phyloP scores from a whole-genome alignment of 92 coral and sea anemone genomes.

The Porites divaricata region DNA sequence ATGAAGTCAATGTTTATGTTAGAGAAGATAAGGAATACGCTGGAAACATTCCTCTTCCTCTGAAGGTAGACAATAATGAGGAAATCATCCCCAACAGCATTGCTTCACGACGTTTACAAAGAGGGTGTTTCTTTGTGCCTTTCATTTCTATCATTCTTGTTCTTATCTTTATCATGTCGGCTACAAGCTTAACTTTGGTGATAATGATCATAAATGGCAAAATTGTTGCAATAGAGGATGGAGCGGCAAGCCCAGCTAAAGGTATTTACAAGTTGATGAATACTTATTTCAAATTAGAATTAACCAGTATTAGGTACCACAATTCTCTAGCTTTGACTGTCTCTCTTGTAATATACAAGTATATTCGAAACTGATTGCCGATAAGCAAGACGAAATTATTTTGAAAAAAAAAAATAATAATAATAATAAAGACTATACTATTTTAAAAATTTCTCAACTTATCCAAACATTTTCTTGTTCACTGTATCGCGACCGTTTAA shows the following conservation, averaged over 20 bases:
- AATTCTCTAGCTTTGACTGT: too few relatives aligned
- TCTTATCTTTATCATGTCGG: conserved; percentile 14
- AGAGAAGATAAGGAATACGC: too few relatives aligned
- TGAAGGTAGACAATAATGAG: neutral
- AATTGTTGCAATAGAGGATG: neutral
- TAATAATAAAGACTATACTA: too few relatives aligned
- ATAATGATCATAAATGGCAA: conserved; percentile 10
- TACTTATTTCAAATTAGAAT: neutral
- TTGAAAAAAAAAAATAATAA: too few relatives aligned
- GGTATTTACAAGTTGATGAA: neutral
- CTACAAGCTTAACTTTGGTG: conserved; percentile 4
- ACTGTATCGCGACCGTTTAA: too few relatives aligned
- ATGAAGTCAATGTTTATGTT: too few relatives aligned
- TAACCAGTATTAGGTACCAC: too few relatives aligned
- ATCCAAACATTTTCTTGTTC: too few relatives aligned
- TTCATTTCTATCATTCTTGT: neutral
- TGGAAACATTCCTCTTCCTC: neutral
- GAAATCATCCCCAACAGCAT: neutral
- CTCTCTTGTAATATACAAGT: too few relatives aligned
- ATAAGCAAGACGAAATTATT: too few relatives aligned
- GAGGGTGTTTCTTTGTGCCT: neutral
- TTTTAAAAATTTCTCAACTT: too few relatives aligned
- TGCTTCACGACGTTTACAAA: neutral
- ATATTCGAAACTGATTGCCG: too few relatives aligned
- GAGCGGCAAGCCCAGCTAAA: neutral